Conservation (phyloP, 1,140 invertebrate genomes). For the Anoplophora glabripennis region DNA sequence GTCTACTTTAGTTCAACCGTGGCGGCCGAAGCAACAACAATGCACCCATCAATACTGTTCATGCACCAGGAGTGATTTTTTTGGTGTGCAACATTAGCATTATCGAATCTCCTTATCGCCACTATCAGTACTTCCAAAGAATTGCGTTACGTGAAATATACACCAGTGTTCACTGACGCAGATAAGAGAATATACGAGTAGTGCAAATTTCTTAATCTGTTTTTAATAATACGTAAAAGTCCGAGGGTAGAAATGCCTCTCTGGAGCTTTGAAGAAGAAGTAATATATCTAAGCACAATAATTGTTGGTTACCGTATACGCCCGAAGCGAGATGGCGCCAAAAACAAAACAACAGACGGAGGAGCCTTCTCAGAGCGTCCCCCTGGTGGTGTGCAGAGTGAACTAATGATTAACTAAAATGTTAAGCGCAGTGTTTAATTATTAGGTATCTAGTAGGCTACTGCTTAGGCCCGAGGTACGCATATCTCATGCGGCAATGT, state of each 20-base stretch:
- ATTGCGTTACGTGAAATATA: slow-evolving; percentile 3
- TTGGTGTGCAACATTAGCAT: background rate
- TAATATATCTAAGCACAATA: slow-evolving; percentile 43
- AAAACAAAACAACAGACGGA: slow-evolving; percentile 38
- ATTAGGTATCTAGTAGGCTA: slow-evolving; percentile 37
- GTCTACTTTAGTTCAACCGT: slow-evolving; percentile 47
- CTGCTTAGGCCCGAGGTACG: slow-evolving; percentile 29
- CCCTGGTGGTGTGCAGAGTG: slow-evolving; percentile 37
- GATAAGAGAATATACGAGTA: background rate
- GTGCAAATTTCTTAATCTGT: slow-evolving; percentile 26
- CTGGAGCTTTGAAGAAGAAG: slow-evolving; percentile 13
- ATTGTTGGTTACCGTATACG: slow-evolving; percentile 38
- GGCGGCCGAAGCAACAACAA: slow-evolving; percentile 39
- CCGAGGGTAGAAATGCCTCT: background rate
- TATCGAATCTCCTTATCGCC: background rate
- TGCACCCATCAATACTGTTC: slow-evolving; percentile 12
- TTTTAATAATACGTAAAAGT: slow-evolving; percentile 25
- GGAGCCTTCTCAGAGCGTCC: slow-evolving; percentile 19
- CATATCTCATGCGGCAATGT: background rate
- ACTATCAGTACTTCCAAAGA: background rate
- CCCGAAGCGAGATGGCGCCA: slow-evolving; percentile 44
- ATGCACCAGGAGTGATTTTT: background rate
- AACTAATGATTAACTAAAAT: slow-evolving; percentile 42
- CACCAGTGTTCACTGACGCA: no score
- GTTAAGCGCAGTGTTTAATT: slow-evolving; percentile 43